These are phyloP conservation scores for Sorex maritimensis DNA, from an alignment of 2,797 vertebrate genomes.

Conservation along the genomic window DNA sequence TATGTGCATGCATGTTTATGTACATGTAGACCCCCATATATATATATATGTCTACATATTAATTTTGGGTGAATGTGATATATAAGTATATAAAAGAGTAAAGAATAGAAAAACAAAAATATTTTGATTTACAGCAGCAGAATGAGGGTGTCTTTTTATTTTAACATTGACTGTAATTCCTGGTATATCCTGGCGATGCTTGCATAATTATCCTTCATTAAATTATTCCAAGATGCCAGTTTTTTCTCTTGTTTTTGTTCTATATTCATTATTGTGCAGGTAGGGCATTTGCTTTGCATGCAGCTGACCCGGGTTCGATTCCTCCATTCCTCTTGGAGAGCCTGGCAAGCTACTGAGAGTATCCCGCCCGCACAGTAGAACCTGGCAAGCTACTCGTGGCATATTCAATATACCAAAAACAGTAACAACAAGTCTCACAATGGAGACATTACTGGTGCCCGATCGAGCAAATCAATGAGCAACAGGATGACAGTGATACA, in stretches of 20 bases:
- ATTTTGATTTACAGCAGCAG: not conserved
- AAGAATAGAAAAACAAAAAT: not conserved
- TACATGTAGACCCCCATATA: not conserved
- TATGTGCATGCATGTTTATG: not conserved
- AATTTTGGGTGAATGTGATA: not conserved
- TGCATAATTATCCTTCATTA: not conserved
- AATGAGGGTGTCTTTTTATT: not conserved
- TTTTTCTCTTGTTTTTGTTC: not conserved
- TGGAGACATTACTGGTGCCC: too few species aligned
- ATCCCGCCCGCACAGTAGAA: too few species aligned
- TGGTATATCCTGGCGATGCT: not conserved
- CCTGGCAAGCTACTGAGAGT: too few species aligned
- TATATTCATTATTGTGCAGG: not conserved
- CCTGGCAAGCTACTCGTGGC: too few species aligned
- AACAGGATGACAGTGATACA: too few species aligned
- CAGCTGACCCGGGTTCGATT: too few species aligned
- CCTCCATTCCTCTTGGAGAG: too few species aligned
- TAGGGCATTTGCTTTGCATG: too few species aligned
- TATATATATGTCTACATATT: too few species aligned
- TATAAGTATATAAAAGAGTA: not conserved
- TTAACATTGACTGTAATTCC: not conserved
- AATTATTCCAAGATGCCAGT: constrained; percentile 1
- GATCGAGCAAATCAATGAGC: too few species aligned
- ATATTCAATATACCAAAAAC: too few species aligned
- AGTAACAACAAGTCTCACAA: too few species aligned